These are phyloP conservation scores for Gymnothorax javanicus DNA, from an alignment of 2,797 vertebrate species.

Conservation along the genomic window DNA sequence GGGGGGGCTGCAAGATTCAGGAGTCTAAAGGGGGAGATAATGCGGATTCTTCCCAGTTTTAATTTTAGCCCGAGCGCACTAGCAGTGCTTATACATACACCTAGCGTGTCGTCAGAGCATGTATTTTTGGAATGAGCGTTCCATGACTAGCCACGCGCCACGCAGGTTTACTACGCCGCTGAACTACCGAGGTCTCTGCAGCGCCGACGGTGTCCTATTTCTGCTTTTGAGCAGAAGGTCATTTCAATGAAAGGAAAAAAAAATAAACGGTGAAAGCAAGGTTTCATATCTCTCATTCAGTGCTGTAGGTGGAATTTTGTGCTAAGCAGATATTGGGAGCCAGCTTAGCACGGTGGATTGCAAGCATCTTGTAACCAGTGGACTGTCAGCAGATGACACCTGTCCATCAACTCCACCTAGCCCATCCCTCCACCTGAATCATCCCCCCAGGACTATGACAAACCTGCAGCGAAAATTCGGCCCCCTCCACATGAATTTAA, in stretches of 20 bases:
- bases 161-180: conserved; percentile 59
- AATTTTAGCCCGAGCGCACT: conserved; percentile 70
- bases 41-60: conserved; percentile 65
- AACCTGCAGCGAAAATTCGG: no score
- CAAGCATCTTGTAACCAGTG: neutral
- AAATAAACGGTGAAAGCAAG: neutral
- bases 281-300: neutral
- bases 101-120: conserved; percentile 68
- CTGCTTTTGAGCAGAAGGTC: neutral
- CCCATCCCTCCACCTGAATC: no score
- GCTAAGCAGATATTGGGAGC: neutral
- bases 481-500: no score
- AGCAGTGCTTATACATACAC: conserved; percentile 69
- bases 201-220: conserved; percentile 36
- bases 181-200: conserved; percentile 36
- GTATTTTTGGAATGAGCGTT: conserved; percentile 65
- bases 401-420: no score
- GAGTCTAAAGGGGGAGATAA: conserved; percentile 63
- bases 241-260: neutral
- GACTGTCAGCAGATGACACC: neutral
- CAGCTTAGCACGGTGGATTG: neutral
- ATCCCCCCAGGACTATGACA: no score
- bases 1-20: conserved; percentile 47
- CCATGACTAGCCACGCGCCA: conserved; percentile 38
- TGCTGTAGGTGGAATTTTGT: neutral